These are phyloP conservation scores for Otus sunia DNA, from an alignment of 2,113 vertebrate genomes.

Conservation along the genomic window DNA sequence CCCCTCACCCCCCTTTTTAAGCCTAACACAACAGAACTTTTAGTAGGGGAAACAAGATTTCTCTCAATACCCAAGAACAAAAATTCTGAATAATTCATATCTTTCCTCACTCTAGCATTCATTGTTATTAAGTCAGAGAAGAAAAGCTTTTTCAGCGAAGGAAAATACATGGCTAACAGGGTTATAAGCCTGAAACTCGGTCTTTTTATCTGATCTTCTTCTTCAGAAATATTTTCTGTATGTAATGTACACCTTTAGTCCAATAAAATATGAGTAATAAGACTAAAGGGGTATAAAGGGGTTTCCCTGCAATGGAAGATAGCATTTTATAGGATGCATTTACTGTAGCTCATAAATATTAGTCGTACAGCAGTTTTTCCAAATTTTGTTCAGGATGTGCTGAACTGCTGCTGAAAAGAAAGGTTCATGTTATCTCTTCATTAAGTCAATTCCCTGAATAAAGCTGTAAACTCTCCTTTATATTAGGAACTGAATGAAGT, in stretches of 20 bases:
- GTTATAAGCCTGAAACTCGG: not conserved
- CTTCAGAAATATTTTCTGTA: not conserved
- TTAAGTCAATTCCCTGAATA: not conserved
- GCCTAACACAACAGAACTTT: not conserved
- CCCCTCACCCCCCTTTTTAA: not conserved
- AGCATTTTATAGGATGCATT: not conserved
- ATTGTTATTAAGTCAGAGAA: not conserved
- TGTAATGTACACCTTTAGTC: not conserved
- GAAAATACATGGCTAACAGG: not conserved
- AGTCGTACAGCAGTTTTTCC: not conserved
- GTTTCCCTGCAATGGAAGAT: not conserved
- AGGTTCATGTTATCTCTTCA: not conserved
- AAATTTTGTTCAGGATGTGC: not conserved
- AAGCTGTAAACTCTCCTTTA: not conserved
- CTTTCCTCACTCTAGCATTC: not conserved
- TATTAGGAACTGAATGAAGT: not conserved
- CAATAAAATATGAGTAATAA: not conserved
- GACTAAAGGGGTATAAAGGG: not conserved
- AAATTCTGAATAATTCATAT: not conserved
- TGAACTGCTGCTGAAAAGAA: not conserved
- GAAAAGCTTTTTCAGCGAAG: not conserved
- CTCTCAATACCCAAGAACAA: not conserved
- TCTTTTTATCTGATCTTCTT: not conserved
- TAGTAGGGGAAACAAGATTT: not conserved
- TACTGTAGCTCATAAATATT: not conserved